Evolutionary conservation across 2,797 vertebrate species (phyloP), one percentile per base, ranked within the genome.

Genomic region (Perodicticus potto): DNA sequence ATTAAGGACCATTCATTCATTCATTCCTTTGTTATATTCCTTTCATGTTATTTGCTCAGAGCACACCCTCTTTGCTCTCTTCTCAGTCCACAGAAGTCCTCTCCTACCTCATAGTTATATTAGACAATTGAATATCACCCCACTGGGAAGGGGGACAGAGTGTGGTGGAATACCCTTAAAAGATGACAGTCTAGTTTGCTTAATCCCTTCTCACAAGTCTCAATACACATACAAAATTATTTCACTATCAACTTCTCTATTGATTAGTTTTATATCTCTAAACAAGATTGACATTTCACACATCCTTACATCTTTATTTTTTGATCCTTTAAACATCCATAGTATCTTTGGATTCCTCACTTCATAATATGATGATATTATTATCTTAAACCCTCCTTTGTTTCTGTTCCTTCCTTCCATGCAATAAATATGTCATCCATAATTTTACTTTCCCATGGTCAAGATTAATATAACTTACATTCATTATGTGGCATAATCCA

Each of bases 271-370:
- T 76, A 12, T 53, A 34, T 37, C 65, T 95, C 5, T 59, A 85
- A 93, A 59, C 9, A 27, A 61, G 70, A 80, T 43, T 59, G 65
- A 55, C 29, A 94, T 3, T 55, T 29, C 32, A 29, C 19, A 61
- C 5, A 59, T 43, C 25, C 57, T 61, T 69, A 40, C 6, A 74
- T 49, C 65, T 73, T 61, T 82, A 37, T 87, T 87, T 43, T 53
- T 81, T 70, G 45, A 73, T 23, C 40, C 45, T 43, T 82, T 73
- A 84, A 96, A 96, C 81, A 27, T 84, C 37, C 25, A 34, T 29
- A 49, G n/a, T 9, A 32, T 80, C 20, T 70, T 34, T 59, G 55
- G 29, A 43, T 16, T 63, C 29, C 6, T 80, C 19, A 19, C 25
- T 43, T 49, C 14, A 22, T 74, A 40, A 29, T n/a, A 34, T 14